These are phyloP conservation scores for Propithecus coquereli DNA, from an alignment of 2,113 vertebrate genomes.

Conservation along the genomic window DNA sequence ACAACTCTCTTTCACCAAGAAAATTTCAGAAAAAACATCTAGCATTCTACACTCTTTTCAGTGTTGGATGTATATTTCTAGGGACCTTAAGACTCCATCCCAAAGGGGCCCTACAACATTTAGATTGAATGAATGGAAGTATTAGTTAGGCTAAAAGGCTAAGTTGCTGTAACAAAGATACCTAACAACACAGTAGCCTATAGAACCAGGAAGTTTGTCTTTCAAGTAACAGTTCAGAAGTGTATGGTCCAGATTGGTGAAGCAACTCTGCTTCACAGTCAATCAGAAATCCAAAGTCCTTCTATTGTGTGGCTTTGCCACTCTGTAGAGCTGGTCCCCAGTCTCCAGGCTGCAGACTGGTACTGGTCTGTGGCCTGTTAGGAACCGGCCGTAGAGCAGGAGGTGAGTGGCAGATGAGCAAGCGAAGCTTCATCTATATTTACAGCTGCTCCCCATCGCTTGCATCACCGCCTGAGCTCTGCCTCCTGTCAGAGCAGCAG, in stretches of 20 bases:
- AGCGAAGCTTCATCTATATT: no score
- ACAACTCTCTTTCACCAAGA: not conserved
- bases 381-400: no score
- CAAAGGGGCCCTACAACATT: not conserved
- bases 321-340: not conserved
- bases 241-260: not conserved
- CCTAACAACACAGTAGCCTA: not conserved
- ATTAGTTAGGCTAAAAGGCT: slow-evolving; percentile 2
- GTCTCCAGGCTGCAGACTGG: no score
- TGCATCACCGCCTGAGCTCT: no score
- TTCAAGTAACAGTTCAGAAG: not conserved
- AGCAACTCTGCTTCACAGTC: not conserved
- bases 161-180: not conserved
- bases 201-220: not conserved
- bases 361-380: no score
- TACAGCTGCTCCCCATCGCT: no score
- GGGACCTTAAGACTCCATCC: not conserved
- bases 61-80: not conserved
- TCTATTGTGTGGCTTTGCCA: not conserved
- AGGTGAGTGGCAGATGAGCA: no score
- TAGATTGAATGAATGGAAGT: slow-evolving; percentile 1
- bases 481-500: no score
- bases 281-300: not conserved
- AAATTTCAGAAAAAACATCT: slow-evolving; percentile 6
- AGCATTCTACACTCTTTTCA: slow-evolving; percentile 24